Percentiles rank a stretch among this genome's conserved stretches.
Conservation (phyloP, 1,140 invertebrate genomes). For the Bombus waltoni region DNA sequence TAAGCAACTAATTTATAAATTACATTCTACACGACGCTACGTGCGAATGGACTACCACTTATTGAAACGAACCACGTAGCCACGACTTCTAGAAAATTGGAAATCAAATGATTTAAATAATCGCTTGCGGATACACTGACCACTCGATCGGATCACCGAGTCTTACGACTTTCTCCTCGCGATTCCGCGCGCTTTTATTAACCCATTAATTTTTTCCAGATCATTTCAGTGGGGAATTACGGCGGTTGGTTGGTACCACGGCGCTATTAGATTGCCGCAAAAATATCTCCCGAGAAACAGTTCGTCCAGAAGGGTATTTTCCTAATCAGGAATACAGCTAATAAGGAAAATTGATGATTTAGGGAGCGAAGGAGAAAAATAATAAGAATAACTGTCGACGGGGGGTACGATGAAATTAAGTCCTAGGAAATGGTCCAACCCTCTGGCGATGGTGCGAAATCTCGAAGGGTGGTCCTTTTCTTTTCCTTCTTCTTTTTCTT, state of each 20-base stretch:
- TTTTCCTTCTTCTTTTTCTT: conserved; percentile 48
- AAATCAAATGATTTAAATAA: not conserved
- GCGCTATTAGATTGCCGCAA: not conserved
- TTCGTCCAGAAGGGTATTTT: not conserved
- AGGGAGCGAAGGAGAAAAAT: conserved; percentile 34
- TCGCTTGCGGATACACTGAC: no score
- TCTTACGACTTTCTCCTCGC: not conserved
- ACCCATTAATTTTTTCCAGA: conserved; percentile 42
- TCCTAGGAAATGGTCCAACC: conserved; percentile 12
- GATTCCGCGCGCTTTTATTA: conserved; percentile 9
- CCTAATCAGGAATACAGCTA: conserved; percentile 34
- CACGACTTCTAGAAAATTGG: not conserved
- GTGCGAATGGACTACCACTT: not conserved
- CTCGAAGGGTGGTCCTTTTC: conserved; percentile 34
- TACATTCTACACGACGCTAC: not conserved
- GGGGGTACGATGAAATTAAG: conserved; percentile 43
- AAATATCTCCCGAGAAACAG: conserved; percentile 2
- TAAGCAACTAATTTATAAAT: not conserved
- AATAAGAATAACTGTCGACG: conserved; percentile 34
- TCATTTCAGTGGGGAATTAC: conserved; percentile 29
- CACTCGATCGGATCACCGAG: not conserved
- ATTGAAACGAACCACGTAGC: not conserved
- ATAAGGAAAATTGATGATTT: conserved; percentile 54
- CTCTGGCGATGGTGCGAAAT: conserved; percentile 28
- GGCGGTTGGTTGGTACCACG: not conserved